Evolutionary conservation across 2,888 invertebrate species (phyloP), one percentile per base, ranked within the genome.

Genomic region (Pimpla rufipes): DNA sequence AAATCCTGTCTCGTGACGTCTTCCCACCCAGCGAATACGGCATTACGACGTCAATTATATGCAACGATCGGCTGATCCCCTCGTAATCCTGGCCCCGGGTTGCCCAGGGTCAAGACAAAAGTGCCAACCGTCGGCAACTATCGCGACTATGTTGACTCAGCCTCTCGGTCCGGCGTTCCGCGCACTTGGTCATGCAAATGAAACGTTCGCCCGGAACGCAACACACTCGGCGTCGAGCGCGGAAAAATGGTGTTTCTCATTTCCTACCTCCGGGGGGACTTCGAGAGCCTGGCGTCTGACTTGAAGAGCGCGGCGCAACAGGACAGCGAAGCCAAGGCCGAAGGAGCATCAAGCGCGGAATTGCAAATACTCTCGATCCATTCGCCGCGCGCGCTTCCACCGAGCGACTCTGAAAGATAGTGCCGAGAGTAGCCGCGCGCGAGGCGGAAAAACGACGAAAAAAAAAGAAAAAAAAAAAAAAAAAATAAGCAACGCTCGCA

Each of bases 331-430:
- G 16, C 37, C n/a, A 62, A 2, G 7, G 16, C 10, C n/a, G 37
- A 62, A 37, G 21, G 45, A 66, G 42, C 23, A 42, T 42, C 66
- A 45, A 66, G 21, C 66, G 42, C 23, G 66, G 66, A 66, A 66
- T 66, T 66, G 66, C 66, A 45, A 66, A 66, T 66, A 66, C 42
- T 45, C 66, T 45, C 66, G 66, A 66, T 66, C 42, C 21, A 21
- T 37, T 45, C 13, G 45, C 21, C 5, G 29, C 29, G 29, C 29
- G 29, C 29, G 29, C 23, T 21, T 21, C 35, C 62, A 37, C 23
- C 23, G 66, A 23, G 66, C 21, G 13, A 66, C 66, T 37, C 18
- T 37, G 35, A 62, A 37, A 62, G 37, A 37, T n/a, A n/a, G n/a
- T n/a, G n/a, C n/a, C n/a, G n/a, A n/a, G n/a, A n/a, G n/a, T n/a